Conservation (phyloP, 2,113 vertebrate genomes). For the Fukomys damarensis region DNA sequence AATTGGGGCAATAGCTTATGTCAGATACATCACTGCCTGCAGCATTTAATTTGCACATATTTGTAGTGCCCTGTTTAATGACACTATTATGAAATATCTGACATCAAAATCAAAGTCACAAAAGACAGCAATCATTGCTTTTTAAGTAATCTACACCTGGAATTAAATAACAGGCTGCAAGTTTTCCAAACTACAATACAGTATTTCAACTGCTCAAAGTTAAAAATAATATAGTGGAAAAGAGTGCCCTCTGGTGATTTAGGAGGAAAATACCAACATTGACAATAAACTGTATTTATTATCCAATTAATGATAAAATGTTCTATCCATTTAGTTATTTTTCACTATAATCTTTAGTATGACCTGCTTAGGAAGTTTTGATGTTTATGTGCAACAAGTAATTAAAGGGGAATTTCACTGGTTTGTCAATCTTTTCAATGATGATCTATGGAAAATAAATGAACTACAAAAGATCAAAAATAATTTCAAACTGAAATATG, state of each 20-base stretch:
- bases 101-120: not conserved
- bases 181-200: constrained; percentile 27
- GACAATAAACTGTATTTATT: not conserved
- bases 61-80: not conserved
- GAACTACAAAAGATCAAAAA: constrained; percentile 61
- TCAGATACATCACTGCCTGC: not conserved
- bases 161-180: constrained; percentile 14
- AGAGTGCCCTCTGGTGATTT: constrained; percentile 86
- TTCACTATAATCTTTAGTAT: constrained; percentile 48
- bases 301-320: constrained; percentile 29
- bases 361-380: constrained; percentile 27
- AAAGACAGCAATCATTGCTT: constrained; percentile 25
- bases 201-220: constrained; percentile 1
- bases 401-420: not conserved
- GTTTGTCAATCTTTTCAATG: constrained; percentile 52
- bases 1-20: not conserved
- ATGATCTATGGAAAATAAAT: constrained; percentile 57
- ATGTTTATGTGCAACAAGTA: constrained; percentile 26
- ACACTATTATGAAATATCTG: not conserved
- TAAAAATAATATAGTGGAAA: constrained; percentile 76
- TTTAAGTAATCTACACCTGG: constrained; percentile 42
- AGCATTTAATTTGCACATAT: not conserved
- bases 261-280: constrained; percentile 34
- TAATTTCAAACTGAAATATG: constrained; percentile 61
- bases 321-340: constrained; percentile 4